Conservation (phyloP, 2,888 invertebrate species). For the Dyspetes luteomarginatus region DNA sequence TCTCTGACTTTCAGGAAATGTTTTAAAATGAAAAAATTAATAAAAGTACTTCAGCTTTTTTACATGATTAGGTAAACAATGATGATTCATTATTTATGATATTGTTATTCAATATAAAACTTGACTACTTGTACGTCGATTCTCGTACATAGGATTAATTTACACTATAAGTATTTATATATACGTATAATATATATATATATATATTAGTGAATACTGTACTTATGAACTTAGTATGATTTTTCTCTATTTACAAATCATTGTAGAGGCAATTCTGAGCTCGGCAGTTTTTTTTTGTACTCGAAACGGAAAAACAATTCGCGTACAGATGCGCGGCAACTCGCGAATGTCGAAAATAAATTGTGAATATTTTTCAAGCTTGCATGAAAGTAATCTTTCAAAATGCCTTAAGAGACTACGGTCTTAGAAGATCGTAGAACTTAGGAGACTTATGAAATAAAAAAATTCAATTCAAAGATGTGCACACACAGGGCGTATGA, state of each 20-base stretch:
- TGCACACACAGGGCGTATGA: not conserved
- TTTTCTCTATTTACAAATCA: conserved; percentile 61
- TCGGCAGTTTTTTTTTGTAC: not conserved
- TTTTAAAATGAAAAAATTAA: not conserved
- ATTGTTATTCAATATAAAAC: conserved; percentile 44
- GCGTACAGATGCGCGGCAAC: not conserved
- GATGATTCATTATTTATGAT: conserved; percentile 17
- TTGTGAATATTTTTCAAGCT: not conserved
- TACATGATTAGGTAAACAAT: not conserved
- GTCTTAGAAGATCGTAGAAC: too few relatives aligned
- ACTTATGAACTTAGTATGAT: conserved; percentile 39
- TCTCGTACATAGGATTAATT: conserved; percentile 35
- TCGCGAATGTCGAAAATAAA: not conserved
- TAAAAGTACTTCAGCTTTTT: not conserved
- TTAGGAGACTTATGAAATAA: not conserved
- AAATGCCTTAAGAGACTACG: not conserved
- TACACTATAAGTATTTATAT: conserved; percentile 43
- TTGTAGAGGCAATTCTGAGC: conserved; percentile 16
- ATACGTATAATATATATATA: conserved; percentile 44
- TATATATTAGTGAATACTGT: conserved; percentile 55
- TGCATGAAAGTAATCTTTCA: not conserved
- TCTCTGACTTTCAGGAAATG: not conserved
- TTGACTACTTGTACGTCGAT: conserved; percentile 34
- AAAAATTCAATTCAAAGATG: not conserved
- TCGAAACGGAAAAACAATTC: conserved; percentile 5